Conservation (phyloP, 1,140 invertebrate genomes). For the Coptotermes formosanus region DNA sequence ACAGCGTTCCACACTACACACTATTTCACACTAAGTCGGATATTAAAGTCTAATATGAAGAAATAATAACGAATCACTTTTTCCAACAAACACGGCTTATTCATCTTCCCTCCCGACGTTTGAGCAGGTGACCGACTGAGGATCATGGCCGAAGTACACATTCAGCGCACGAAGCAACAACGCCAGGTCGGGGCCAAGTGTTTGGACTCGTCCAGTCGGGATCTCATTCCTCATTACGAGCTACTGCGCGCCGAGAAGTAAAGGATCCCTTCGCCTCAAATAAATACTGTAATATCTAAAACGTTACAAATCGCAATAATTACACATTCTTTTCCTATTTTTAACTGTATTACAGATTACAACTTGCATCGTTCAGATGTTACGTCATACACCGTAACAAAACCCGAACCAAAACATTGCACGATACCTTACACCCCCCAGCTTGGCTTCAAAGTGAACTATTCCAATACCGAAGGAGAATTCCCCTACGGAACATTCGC, state of each 20-base stretch:
- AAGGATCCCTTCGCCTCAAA: neutral
- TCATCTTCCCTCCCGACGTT: constrained; percentile 27
- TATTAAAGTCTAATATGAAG: neutral
- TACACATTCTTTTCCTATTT: constrained; percentile 2
- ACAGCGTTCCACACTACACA: neutral
- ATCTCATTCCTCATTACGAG: constrained; percentile 18
- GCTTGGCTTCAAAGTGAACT: neutral
- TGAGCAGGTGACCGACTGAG: constrained; percentile 29
- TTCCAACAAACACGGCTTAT: neutral
- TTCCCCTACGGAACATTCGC: neutral
- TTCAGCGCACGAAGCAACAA: constrained; percentile 15
- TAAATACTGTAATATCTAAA: neutral
- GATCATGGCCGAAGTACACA: constrained; percentile 30
- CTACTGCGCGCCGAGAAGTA: neutral
- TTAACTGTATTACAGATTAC: neutral
- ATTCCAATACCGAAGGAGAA: neutral
- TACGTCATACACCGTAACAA: constrained; percentile 2
- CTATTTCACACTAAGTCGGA: neutral
- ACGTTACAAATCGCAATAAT: neutral
- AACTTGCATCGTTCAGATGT: neutral
- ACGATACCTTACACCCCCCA: neutral
- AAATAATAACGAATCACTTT: neutral
- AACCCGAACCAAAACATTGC: neutral
- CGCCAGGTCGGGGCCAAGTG: neutral
- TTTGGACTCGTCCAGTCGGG: constrained; percentile 21